A percentile compares a stretch with the other conserved stretches of the same genome.
Conservation (phyloP, 2,888 invertebrate genomes). For the Chloroclystis v-ata region DNA sequence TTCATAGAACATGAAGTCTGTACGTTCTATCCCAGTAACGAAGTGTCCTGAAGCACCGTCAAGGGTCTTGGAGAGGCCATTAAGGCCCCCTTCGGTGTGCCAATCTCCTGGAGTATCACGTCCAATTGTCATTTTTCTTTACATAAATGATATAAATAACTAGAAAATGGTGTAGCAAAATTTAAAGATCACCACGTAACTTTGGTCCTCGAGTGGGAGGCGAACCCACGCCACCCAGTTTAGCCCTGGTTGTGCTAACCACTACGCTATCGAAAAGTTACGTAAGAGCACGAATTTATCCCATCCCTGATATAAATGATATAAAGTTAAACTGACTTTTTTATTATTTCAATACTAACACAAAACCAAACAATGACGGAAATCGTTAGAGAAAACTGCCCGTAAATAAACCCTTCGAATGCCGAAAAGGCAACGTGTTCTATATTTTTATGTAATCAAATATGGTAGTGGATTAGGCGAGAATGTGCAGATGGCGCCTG, state of each 20-base stretch:
- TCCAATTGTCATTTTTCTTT: slow-evolving; percentile 53
- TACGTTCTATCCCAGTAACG: slow-evolving; percentile 73
- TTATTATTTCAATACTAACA: too few relatives aligned
- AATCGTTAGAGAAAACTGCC: slow-evolving; percentile 10
- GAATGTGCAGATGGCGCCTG: slow-evolving; percentile 74
- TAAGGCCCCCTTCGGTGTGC: slow-evolving; percentile 67
- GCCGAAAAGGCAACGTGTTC: slow-evolving; percentile 35
- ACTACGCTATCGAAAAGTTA: too few relatives aligned
- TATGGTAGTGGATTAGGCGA: slow-evolving; percentile 71
- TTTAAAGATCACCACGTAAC: too few relatives aligned
- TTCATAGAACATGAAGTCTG: slow-evolving; percentile 62
- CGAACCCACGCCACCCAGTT: too few relatives aligned
- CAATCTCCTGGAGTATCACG: slow-evolving; percentile 70
- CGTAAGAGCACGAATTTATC: too few relatives aligned
- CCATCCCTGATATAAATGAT: too few relatives aligned
- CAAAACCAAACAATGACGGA: slow-evolving; percentile 1
- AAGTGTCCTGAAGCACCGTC: slow-evolving; percentile 71
- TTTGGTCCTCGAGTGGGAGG: too few relatives aligned
- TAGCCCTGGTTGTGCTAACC: too few relatives aligned
- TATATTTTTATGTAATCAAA: slow-evolving; percentile 70
- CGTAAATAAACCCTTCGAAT: slow-evolving; percentile 7
- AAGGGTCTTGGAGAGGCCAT: slow-evolving; percentile 72
- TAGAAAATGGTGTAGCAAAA: too few relatives aligned
- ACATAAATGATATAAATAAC: too few relatives aligned
- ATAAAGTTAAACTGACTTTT: too few relatives aligned